A percentile compares a stretch with the other conserved stretches of the same genome.
phyloP scores from a whole-genome alignment of 2,797 vertebrate species.

The Mionectes olivaceus region DNA sequence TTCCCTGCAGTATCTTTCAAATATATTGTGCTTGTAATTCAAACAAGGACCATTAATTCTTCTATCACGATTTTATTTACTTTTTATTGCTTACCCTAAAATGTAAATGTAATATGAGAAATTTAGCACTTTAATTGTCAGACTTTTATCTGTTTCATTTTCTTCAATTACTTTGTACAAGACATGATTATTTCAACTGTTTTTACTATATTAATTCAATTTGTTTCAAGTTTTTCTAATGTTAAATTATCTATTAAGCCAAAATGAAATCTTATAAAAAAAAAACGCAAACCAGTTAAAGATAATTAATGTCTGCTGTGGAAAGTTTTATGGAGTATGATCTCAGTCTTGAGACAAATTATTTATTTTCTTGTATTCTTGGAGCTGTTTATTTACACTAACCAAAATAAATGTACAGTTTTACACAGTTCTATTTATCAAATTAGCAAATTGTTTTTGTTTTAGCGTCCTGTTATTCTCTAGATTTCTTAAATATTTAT shows the following conservation, averaged over 20 bases:
- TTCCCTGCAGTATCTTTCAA: constrained; percentile 17
- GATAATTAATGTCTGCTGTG: neutral
- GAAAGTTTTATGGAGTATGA: constrained; percentile 1
- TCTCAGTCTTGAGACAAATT: constrained; percentile 4
- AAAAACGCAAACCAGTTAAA: neutral
- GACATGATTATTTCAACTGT: constrained; percentile 43
- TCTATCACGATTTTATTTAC: constrained; percentile 61
- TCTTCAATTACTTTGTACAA: constrained; percentile 34
- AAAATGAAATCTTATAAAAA: constrained; percentile 34
- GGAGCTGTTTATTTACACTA: neutral
- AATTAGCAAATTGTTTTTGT: neutral
- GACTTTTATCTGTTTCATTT: constrained; percentile 35
- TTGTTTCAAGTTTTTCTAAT: constrained; percentile 50
- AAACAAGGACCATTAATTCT: constrained; percentile 68
- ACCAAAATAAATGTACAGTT: neutral
- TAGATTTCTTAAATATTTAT: neutral
- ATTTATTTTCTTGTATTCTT: neutral
- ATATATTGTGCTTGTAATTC: constrained; percentile 64
- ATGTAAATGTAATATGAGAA: constrained; percentile 55
- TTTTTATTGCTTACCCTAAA: constrained; percentile 60
- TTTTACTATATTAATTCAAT: constrained; percentile 19
- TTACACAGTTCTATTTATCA: neutral
- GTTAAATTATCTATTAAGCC: constrained; percentile 42
- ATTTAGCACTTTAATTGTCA: constrained; percentile 56
- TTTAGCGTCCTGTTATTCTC: neutral